phyloP scores from a whole-genome alignment of 2,113 vertebrate species.

The Neomonachus schauinslandi region DNA sequence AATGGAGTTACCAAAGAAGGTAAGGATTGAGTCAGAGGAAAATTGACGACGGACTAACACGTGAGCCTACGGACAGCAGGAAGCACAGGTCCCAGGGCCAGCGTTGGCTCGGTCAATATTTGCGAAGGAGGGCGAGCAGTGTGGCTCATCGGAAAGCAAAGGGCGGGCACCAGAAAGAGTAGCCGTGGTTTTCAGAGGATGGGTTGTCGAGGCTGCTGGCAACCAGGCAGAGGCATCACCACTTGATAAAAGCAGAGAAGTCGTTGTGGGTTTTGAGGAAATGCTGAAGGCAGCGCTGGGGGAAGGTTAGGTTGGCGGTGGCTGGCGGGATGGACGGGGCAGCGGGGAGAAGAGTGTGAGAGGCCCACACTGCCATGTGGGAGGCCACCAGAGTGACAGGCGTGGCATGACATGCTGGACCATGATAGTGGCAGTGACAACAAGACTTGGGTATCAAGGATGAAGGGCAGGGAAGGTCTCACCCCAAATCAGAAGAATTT shows the following conservation, averaged over 20 bases:
- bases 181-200: neutral
- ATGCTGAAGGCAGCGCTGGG: neutral
- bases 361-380: neutral
- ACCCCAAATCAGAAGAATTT: neutral
- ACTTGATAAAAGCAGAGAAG: neutral
- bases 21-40: neutral
- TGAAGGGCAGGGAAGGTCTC: neutral
- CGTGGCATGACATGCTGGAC: neutral
- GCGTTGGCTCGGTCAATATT: conserved; percentile 49
- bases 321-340: neutral
- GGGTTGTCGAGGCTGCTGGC: neutral
- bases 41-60: neutral
- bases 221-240: neutral
- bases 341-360: neutral
- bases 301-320: neutral
- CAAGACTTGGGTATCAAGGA: neutral
- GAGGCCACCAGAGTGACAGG: neutral
- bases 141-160: neutral
- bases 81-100: neutral
- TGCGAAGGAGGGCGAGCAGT: neutral
- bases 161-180: neutral
- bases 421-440: neutral
- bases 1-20: neutral
- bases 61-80: neutral
- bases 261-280: neutral